Evolutionary conservation across 2,888 invertebrate species (phyloP).

Genomic region (Ennomos fuscantarius): DNA sequence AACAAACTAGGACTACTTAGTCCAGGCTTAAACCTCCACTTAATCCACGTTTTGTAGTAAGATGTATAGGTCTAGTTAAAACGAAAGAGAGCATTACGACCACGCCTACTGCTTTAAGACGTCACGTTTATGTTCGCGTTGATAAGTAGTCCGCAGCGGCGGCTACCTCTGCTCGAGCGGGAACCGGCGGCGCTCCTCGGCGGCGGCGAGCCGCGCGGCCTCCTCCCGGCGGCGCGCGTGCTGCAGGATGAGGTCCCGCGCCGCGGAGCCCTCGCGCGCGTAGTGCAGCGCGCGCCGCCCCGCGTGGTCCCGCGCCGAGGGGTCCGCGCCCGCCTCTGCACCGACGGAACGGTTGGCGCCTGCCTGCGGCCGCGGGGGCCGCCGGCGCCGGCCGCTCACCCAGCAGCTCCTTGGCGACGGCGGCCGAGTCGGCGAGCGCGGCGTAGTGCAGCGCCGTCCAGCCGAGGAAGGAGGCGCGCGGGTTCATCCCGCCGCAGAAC

Average conservation of each 20-base stretch:
- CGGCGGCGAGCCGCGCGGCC: conserved; percentile 86
- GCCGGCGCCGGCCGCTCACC: conserved; percentile 86
- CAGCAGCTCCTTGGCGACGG: conserved; percentile 87
- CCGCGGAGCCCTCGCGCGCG: conserved; percentile 86
- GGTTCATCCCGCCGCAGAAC: conserved; percentile 89
- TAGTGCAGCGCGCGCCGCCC: conserved; percentile 92
- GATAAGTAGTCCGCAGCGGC: too few relatives aligned
- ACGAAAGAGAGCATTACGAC: too few relatives aligned
- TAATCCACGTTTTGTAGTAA: too few relatives aligned
- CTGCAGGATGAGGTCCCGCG: conserved; percentile 86
- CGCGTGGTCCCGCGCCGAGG: conserved; percentile 90
- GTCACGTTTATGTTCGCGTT: too few relatives aligned
- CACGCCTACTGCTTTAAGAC: too few relatives aligned
- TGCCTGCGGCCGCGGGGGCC: neutral
- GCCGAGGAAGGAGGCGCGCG: conserved; percentile 91
- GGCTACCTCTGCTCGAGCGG: conserved; percentile 90
- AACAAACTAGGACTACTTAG: too few relatives aligned
- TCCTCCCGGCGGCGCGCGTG: conserved; percentile 82
- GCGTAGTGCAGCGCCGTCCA: conserved; percentile 97
- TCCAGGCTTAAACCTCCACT: too few relatives aligned
- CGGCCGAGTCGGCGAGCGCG: conserved; percentile 89
- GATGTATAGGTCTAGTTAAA: too few relatives aligned
- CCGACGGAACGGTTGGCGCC: neutral
- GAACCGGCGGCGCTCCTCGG: conserved; percentile 92
- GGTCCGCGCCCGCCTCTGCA: conserved; percentile 86